phyloP scores from a whole-genome alignment of 2,113 vertebrate species.

The Heterocephalus glaber region DNA sequence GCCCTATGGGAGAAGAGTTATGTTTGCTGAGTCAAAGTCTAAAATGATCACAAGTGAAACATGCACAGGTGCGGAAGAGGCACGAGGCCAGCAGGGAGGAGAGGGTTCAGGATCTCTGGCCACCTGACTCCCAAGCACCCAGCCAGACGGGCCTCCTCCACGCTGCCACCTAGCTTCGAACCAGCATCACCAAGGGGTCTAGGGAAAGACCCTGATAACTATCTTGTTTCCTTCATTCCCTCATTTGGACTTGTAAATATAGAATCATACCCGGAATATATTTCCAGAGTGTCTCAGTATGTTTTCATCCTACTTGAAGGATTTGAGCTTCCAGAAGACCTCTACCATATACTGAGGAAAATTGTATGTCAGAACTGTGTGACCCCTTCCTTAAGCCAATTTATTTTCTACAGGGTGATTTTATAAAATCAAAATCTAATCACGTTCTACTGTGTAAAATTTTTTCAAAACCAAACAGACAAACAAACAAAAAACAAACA shows the following conservation, averaged over 20 bases:
- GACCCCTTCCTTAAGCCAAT: neutral
- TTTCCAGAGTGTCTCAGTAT: neutral
- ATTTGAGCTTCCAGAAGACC: neutral
- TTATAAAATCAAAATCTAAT: neutral
- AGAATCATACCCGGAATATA: neutral
- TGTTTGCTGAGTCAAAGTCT: slow-evolving; percentile 20
- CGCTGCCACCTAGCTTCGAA: neutral
- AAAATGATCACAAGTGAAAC: neutral
- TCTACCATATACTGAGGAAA: neutral
- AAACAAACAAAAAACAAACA: neutral
- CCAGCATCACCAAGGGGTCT: rapidly evolving
- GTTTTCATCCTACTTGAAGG: neutral
- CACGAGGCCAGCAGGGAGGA: neutral
- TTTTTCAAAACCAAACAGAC: neutral
- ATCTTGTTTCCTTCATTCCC: neutral
- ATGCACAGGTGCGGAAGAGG: neutral
- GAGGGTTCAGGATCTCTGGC: neutral
- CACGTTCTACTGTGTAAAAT: neutral
- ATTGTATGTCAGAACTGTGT: neutral
- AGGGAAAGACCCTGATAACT: neutral
- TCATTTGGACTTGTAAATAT: rapidly evolving
- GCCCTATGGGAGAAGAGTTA: neutral
- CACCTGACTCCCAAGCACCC: neutral
- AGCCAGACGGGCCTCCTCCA: neutral
- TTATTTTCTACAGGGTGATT: neutral